Evolutionary conservation across 92 coral and sea anemone genomes (phyloP), one percentile per base, ranked within the genome.

Genomic region (Palythoa grandis): DNA sequence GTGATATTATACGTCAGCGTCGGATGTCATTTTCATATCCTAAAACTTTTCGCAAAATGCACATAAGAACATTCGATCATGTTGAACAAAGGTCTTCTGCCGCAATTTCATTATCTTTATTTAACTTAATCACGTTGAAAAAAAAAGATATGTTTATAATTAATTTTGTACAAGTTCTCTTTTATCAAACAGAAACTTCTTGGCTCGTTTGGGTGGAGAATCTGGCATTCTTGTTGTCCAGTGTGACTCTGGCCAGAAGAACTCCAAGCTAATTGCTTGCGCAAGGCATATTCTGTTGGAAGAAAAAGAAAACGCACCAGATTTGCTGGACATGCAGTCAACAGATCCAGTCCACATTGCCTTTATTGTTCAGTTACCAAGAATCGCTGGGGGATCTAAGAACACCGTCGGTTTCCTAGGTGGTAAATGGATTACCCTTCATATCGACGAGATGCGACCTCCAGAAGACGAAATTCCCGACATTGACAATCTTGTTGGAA

Each of bases 181-280:
- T 72, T 77, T 56, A 53, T 25, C 14, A 22, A 24, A 84, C 72
- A 91, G 98, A 57, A 86, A 84, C 56, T 92, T 94, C 68, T 87
- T 87, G 19, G 82, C 84, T 50, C 61, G 53, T 40, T 90, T 86
- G 19, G 93, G 93, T 37, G 94, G 95, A 13, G 60, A 72, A 54
- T 86, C 88, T 50, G 98, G 98, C 11, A 89, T 95, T 79, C 92
- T 95, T 52, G 82, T 95, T 10, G 96, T 95, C 25, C 98, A 95
- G 78, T 95, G 96, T 65, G 93, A 91, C 48, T 86, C 95, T 19
- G 95, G 98, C 37, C 96, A 95, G 52, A 90, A 73, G 48, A 93
- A 91, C 82, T 88, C 91, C 89, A 95, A 91, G 78, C 86, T 95
- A 72, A 89, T 95, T 29, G 95, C 98, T 20, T 92, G 98, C 60